Conservation (phyloP, 2,797 vertebrate species). For the Eidolon dupreanum region DNA sequence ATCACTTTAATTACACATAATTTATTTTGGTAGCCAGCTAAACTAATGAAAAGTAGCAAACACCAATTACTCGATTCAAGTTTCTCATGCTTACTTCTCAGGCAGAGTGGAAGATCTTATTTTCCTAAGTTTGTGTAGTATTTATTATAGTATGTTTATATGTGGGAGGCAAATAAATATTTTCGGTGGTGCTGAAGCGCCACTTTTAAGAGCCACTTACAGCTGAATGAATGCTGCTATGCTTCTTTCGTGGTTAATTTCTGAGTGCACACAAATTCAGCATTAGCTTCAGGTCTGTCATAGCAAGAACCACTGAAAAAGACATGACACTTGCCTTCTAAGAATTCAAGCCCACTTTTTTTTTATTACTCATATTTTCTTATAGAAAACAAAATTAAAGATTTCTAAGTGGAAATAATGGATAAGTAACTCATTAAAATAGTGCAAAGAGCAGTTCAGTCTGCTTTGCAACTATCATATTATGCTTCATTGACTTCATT, state of each 20-base stretch:
- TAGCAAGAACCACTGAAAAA: not conserved
- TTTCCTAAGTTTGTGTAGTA: not conserved
- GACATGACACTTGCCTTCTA: not conserved
- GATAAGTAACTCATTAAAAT: not conserved
- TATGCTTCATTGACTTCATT: not conserved
- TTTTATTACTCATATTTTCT: not conserved
- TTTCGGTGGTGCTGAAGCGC: not conserved
- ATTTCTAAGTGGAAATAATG: constrained; percentile 21
- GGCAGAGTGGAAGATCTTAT: not conserved
- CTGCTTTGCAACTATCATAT: not conserved
- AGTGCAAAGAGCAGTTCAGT: not conserved
- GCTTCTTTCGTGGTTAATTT: not conserved
- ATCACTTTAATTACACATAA: not conserved
- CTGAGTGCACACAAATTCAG: not conserved
- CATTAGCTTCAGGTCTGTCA: not conserved
- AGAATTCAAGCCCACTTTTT: not conserved
- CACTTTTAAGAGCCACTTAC: not conserved
- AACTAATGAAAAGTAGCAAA: not conserved
- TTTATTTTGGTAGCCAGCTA: not conserved
- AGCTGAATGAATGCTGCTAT: not conserved
- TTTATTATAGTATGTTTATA: not conserved
- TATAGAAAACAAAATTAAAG: constrained; percentile 31
- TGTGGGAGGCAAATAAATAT: not conserved
- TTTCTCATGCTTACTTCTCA: not conserved
- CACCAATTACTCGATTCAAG: not conserved